phyloP scores from a whole-genome alignment of 2,888 invertebrate species.

The Plebejus anna region DNA sequence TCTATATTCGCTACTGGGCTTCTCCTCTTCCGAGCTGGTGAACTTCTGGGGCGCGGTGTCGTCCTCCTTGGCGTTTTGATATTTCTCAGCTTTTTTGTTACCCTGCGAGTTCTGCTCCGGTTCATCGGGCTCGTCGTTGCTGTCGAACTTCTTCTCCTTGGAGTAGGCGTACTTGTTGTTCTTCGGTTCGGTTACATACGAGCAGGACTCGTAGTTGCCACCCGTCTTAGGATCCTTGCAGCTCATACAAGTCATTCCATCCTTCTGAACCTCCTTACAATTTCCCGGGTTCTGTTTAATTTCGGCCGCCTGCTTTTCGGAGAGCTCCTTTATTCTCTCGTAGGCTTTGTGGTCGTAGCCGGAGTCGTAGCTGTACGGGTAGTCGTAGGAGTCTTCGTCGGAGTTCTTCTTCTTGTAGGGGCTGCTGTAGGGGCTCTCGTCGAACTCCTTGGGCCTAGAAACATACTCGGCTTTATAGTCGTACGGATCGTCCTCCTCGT shows the following conservation, averaged over 20 bases:
- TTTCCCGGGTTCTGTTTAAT: slow-evolving; percentile 81
- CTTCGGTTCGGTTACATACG: slow-evolving; percentile 86
- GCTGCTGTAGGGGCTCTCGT: slow-evolving; percentile 66
- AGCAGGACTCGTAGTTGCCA: slow-evolving; percentile 88
- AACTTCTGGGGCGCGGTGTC: slow-evolving; percentile 51
- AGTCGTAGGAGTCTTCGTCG: slow-evolving; percentile 64
- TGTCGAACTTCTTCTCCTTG: slow-evolving; percentile 82
- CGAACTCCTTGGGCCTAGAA: slow-evolving; percentile 75
- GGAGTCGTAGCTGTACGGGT: slow-evolving; percentile 71
- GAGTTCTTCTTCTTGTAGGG: slow-evolving; percentile 67
- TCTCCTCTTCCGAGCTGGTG: slow-evolving; percentile 48
- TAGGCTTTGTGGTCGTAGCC: slow-evolving; percentile 77
- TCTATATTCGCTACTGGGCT: slow-evolving; percentile 52
- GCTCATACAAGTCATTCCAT: slow-evolving; percentile 84
- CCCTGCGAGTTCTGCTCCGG: slow-evolving; percentile 63
- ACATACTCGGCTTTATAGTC: slow-evolving; percentile 72
- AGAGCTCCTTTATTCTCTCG: slow-evolving; percentile 79
- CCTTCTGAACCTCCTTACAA: slow-evolving; percentile 82
- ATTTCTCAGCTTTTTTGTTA: slow-evolving; percentile 58
- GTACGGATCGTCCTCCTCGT: slow-evolving; percentile 74
- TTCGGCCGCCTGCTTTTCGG: slow-evolving; percentile 82
- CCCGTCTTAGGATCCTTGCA: slow-evolving; percentile 88
- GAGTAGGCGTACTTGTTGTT: slow-evolving; percentile 85
- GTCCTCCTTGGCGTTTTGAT: slow-evolving; percentile 52
- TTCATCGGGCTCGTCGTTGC: slow-evolving; percentile 78